Evolutionary conservation across 2,113 vertebrate genomes (phyloP).

Genomic region (Xiphophorus couchianus): DNA sequence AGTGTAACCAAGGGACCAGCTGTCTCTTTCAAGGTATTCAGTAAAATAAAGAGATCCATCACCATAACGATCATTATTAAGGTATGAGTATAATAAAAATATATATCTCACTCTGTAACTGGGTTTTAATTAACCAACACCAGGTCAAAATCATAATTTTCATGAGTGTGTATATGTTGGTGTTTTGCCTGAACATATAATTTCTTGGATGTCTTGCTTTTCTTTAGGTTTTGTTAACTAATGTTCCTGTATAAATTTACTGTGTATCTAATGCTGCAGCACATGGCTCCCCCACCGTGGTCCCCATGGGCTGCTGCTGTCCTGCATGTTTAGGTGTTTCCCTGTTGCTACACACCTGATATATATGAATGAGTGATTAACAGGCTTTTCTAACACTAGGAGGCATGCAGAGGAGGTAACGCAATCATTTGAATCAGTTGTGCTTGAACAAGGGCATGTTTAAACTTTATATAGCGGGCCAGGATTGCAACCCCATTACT

Average conservation of each 20-base stretch:
- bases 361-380: background rate
- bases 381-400: background rate
- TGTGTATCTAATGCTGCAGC: background rate
- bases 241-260: background rate
- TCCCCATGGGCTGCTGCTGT: background rate
- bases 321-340: background rate
- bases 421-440: no score
- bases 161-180: background rate
- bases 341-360: background rate
- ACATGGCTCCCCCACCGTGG: background rate
- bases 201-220: background rate
- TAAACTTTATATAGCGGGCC: no score
- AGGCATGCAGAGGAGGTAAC: no score
- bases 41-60: slow-evolving; percentile 11
- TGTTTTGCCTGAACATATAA: background rate
- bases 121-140: no score
- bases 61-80: slow-evolving; percentile 1
- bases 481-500: background rate
- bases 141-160: background rate
- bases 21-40: slow-evolving; percentile 53
- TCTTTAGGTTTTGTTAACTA: background rate
- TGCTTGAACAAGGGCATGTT: no score
- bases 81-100: background rate
- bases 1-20: slow-evolving; percentile 34
- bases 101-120: no score